Percentiles rank a stretch among this genome's conserved stretches.
Conservation (phyloP, 53 echinoderm and acorn worm species). For the Pentamera pediparva region DNA sequence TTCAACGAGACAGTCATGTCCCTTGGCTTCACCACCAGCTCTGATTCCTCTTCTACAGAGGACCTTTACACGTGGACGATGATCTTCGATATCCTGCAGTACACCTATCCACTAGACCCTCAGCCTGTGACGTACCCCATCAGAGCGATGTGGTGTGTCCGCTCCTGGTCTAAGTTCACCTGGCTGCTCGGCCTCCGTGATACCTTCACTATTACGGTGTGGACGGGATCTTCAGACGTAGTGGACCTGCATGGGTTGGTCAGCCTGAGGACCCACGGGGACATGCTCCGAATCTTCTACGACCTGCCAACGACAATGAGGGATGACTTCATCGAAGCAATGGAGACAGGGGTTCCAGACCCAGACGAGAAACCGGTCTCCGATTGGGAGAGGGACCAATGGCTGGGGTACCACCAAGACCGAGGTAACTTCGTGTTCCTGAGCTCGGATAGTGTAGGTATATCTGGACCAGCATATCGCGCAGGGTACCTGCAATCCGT, state of each 20-base stretch:
- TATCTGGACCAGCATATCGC: slow-evolving; percentile 40
- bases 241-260: slow-evolving; percentile 50
- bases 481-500: slow-evolving; percentile 52
- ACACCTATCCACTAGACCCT: slow-evolving; percentile 49
- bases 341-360: slow-evolving; percentile 2
- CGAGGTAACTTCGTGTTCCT: slow-evolving; percentile 48
- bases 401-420: slow-evolving; percentile 27
- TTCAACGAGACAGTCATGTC: slow-evolving; percentile 62
- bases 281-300: slow-evolving; percentile 56
- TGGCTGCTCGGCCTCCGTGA: slow-evolving; percentile 62
- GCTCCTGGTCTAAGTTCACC: slow-evolving; percentile 64
- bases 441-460: slow-evolving; percentile 52
- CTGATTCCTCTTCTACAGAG: slow-evolving; percentile 2
- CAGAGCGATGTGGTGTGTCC: slow-evolving; percentile 56
- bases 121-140: slow-evolving; percentile 72
- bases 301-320: slow-evolving; percentile 48
- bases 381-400: slow-evolving; percentile 42
- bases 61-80: slow-evolving; percentile 74
- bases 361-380: slow-evolving; percentile 33
- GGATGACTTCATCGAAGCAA: slow-evolving; percentile 35
- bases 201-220: slow-evolving; percentile 65
- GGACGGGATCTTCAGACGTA: slow-evolving; percentile 44
- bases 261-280: slow-evolving; percentile 53
- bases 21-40: slow-evolving; percentile 55
- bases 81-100: slow-evolving; percentile 68